Percentiles rank a stretch among this genome's conserved stretches.
Conservation (phyloP, 2,797 vertebrate species). For the Tauraco hartlaubi region DNA sequence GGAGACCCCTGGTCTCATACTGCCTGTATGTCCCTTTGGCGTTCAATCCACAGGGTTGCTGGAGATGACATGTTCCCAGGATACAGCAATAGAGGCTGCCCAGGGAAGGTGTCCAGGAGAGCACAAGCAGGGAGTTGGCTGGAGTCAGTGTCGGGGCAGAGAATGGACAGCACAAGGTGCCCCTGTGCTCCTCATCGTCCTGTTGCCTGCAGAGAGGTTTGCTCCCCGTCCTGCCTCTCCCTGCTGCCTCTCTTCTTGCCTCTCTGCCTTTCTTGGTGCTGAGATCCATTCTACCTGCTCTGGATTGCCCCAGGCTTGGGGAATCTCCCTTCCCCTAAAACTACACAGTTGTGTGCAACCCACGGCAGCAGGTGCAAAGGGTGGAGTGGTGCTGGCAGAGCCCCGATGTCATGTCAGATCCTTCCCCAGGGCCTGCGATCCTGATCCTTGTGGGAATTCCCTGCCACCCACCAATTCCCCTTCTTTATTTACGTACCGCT, state of each 20-base stretch:
- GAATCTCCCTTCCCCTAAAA: neutral
- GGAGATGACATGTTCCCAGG: neutral
- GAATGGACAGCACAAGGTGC: fast-evolving
- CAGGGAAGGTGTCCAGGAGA: neutral
- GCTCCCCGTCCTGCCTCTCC: neutral
- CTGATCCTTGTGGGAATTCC: neutral
- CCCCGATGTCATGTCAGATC: fast-evolving
- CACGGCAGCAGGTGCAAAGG: neutral
- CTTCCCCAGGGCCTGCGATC: neutral
- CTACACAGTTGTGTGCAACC: neutral
- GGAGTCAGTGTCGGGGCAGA: neutral
- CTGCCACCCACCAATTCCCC: neutral
- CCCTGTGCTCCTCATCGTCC: fast-evolving
- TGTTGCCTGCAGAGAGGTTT: neutral
- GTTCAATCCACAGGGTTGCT: neutral
- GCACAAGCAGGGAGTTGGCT: neutral
- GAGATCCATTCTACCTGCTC: neutral
- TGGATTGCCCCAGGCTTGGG: neutral
- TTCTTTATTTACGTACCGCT: neutral
- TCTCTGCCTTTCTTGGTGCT: neutral
- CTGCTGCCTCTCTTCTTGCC: neutral
- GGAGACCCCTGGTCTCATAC: neutral
- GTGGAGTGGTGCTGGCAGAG: neutral
- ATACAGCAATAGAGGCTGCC: neutral
- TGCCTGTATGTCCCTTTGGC: neutral